These are phyloP conservation scores for Platycheirus albimanus DNA, from an alignment of 2,888 invertebrate species.

Conservation along the genomic window DNA sequence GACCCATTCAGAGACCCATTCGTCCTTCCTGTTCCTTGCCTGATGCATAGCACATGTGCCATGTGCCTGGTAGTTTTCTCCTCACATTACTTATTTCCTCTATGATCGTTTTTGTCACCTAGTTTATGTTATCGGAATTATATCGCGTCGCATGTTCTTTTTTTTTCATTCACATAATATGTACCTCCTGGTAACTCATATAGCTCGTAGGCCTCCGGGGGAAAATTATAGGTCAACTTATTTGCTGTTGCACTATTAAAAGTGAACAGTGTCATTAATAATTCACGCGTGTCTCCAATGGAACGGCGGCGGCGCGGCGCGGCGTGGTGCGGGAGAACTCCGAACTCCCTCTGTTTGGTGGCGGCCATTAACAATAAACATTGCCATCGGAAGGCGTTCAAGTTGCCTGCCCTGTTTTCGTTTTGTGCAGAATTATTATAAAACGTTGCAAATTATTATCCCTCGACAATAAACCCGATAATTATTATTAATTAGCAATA, in stretches of 20 bases:
- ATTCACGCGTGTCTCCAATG: conserved; percentile 48
- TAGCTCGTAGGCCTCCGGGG: conserved; percentile 41
- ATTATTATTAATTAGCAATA: conserved; percentile 68
- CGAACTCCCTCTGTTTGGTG: no score
- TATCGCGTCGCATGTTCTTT: conserved; percentile 58
- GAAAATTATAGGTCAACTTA: conserved; percentile 66
- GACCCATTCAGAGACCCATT: conserved; percentile 11
- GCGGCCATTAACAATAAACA: conserved; percentile 30
- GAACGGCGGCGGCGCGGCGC: not conserved
- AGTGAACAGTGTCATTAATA: conserved; percentile 59
- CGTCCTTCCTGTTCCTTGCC: conserved; percentile 9
- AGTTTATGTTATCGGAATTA: conserved; percentile 68
- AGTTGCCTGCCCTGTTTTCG: not conserved
- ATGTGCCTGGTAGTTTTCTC: not conserved
- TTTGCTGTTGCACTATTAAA: conserved; percentile 47
- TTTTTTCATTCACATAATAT: not conserved
- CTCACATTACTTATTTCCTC: not conserved
- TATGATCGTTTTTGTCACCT: conserved; percentile 70
- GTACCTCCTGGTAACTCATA: no score
- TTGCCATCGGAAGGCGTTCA: conserved; percentile 14
- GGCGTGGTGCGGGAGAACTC: no score
- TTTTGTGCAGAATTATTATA: conserved; percentile 48
- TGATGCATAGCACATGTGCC: no score
- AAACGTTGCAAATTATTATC: conserved; percentile 57
- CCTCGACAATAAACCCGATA: conserved; percentile 61